phyloP scores from a whole-genome alignment of 2,888 invertebrate species.

The Agriopis leucophaearia region DNA sequence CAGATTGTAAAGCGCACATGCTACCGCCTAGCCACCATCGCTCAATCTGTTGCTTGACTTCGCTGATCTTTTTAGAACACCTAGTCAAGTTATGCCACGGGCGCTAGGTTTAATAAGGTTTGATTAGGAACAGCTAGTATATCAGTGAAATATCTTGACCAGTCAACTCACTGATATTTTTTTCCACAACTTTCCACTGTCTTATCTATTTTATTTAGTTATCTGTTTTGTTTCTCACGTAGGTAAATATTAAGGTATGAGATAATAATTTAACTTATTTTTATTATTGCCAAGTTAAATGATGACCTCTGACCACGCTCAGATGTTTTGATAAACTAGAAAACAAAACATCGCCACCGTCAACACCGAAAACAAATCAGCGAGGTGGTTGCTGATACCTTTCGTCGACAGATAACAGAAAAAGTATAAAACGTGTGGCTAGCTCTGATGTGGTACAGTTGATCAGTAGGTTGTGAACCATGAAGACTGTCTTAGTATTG shows the following conservation, averaged over 20 bases:
- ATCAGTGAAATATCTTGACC: too few species aligned
- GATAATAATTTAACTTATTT: slow-evolving; percentile 12
- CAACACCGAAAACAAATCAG: too few species aligned
- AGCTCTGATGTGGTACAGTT: slow-evolving; percentile 62
- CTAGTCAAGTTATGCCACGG: too few species aligned
- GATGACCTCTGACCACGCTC: slow-evolving; percentile 18
- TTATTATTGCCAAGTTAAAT: slow-evolving; percentile 19
- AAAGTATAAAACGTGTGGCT: slow-evolving; percentile 50
- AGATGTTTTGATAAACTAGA: slow-evolving; percentile 17
- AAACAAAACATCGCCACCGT: slow-evolving; percentile 26
- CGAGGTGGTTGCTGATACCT: slow-evolving; percentile 22
- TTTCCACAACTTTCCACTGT: slow-evolving; percentile 13
- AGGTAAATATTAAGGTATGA: slow-evolving; percentile 8
- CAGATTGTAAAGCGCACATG: too few species aligned
- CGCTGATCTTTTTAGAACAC: too few species aligned
- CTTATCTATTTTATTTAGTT: too few species aligned
- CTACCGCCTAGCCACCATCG: too few species aligned
- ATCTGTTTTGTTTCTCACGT: slow-evolving; percentile 6
- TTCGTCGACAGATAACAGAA: slow-evolving; percentile 31
- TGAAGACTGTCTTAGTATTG: slow-evolving; percentile 81
- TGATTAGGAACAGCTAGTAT: too few species aligned
- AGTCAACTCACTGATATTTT: not conserved
- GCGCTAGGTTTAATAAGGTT: too few species aligned
- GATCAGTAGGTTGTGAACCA: slow-evolving; percentile 63
- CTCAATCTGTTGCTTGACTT: too few species aligned